Evolutionary conservation across 2,888 invertebrate genomes (phyloP), one percentile per base, ranked within the genome.

Genomic region (Epinotia ramella): DNA sequence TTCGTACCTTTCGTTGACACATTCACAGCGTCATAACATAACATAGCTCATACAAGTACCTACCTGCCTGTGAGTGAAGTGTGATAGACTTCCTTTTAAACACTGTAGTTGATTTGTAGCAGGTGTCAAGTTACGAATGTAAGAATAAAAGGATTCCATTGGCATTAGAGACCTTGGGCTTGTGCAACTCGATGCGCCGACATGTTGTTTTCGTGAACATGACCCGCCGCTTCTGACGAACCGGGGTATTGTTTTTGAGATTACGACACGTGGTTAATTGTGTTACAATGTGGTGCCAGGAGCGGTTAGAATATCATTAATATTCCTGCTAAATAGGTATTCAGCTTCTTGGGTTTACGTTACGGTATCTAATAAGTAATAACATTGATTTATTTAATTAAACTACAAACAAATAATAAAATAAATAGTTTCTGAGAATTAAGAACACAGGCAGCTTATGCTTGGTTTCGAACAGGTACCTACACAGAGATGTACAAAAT

Each of bases 131-230:
- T 80, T 79, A 78, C 81, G 65, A 68, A 76, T 77, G n/a, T 46
- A 44, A 64, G 62, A 62, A 79, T 80, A 79, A 79, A 82, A 82
- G 82, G 87, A 88, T 88, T 88, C 88, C 87, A 85, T 80, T 84
- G 85, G 86, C 88, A 84, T 88, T 84, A 85, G 72, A 72, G 57
- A 90, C 93, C 91, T 93, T 92, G 91, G 81, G 84, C 80, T 83
- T 89, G 83, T 89, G 91, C 81, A 87, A 93, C 82, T 69, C 78
- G 90, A 92, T 82, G 63, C 81, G 84, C 90, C 91, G 91, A 86
- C 89, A 84, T 78, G 80, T 86, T 87, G 87, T 88, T 87, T 86
- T 86, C 69, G 80, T 80, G 81, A 90, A 90, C 82, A 78, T 73
- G 87, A 90, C 83, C 83, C 84, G 80, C 59, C 59, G 69, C 69